Conservation (phyloP, 2,888 invertebrate genomes). For the Junonia oenone region DNA sequence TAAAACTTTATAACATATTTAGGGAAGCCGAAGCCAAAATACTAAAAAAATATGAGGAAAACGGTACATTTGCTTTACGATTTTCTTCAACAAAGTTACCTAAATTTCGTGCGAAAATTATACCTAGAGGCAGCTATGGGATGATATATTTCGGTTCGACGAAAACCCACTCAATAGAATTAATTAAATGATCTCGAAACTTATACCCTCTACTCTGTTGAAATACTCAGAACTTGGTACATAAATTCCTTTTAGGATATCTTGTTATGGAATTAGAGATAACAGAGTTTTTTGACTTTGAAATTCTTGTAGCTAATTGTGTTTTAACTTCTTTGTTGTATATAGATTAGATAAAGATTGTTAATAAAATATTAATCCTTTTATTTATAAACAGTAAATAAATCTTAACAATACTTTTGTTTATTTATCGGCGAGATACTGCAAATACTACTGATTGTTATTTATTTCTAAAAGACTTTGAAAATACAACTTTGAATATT, state of each 20-base stretch:
- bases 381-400: too few relatives aligned
- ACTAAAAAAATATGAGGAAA: background rate
- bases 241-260: background rate
- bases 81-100: background rate
- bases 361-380: too few relatives aligned
- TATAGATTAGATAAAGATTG: too few relatives aligned
- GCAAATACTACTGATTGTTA: too few relatives aligned
- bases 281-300: background rate
- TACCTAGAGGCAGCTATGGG: too few relatives aligned
- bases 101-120: background rate
- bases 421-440: too few relatives aligned
- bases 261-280: background rate
- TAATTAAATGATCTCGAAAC: slow-evolving; percentile 1
- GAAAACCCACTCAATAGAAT: background rate
- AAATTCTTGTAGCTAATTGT: background rate
- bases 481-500: too few relatives aligned
- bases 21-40: background rate
- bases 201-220: background rate
- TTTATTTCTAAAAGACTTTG: too few relatives aligned
- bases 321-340: background rate
- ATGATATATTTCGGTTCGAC: background rate
- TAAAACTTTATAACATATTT: too few relatives aligned
- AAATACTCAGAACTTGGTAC: background rate
- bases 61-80: background rate
- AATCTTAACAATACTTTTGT: too few relatives aligned